phyloP scores from a whole-genome alignment of 2,113 vertebrate species.

The Polypterus senegalus region DNA sequence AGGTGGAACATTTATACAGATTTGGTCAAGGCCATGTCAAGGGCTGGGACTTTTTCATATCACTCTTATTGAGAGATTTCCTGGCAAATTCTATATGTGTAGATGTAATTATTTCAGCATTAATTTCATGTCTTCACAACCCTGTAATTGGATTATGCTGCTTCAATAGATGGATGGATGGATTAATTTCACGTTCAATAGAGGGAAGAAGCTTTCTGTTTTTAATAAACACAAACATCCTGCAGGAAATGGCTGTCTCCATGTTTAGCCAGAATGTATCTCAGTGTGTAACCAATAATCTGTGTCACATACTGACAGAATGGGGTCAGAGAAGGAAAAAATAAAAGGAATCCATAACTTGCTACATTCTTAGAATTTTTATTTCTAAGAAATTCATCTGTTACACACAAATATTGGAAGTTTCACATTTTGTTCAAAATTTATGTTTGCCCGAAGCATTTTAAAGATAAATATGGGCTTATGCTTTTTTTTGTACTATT shows the following conservation, averaged over 20 bases:
- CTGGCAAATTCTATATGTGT: conserved; percentile 4
- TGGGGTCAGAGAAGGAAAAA: conserved; percentile 56
- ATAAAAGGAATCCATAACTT: conserved; percentile 22
- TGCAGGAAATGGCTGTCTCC: conserved; percentile 34
- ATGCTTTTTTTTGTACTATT: too few species aligned
- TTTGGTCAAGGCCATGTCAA: too few species aligned
- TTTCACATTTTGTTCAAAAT: too few species aligned
- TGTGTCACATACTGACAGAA: conserved; percentile 69
- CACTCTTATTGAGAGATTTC: too few species aligned
- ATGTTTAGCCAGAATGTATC: conserved; percentile 38
- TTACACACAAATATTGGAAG: too few species aligned
- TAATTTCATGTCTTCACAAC: not conserved
- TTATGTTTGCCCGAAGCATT: too few species aligned
- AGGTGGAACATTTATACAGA: too few species aligned
- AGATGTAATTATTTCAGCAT: conserved; percentile 1
- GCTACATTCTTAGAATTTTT: not conserved
- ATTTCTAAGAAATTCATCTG: too few species aligned
- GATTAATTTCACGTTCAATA: conserved; percentile 29
- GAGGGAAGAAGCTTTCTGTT: conserved; percentile 36
- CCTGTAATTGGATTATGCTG: too few species aligned
- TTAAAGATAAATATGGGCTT: too few species aligned
- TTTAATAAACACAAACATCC: conserved; percentile 32
- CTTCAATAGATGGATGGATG: too few species aligned
- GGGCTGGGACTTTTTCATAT: too few species aligned
- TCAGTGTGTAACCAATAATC: conserved; percentile 45